Conservation (phyloP, 2,797 vertebrate genomes). For the Balearica regulorum region DNA sequence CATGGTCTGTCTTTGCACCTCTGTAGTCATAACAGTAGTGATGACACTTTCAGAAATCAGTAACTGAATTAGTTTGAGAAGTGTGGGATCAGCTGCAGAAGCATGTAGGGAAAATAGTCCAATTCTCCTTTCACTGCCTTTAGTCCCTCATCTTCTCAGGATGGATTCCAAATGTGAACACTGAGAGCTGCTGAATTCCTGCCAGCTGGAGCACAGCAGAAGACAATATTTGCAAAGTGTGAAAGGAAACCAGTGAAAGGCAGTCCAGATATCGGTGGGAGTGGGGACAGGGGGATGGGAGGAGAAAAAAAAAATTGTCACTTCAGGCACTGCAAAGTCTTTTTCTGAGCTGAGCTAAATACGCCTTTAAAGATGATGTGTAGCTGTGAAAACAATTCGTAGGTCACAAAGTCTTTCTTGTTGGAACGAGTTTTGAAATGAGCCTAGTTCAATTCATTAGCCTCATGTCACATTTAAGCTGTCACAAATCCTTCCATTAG, state of each 20-base stretch:
- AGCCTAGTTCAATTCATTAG: slow-evolving; percentile 46
- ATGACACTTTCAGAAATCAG: neutral
- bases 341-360: slow-evolving; percentile 24
- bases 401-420: slow-evolving; percentile 6
- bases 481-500: slow-evolving; percentile 48
- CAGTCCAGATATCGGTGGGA: neutral
- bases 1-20: neutral
- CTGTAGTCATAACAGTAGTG: neutral
- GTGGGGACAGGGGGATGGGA: neutral
- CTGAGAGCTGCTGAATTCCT: slow-evolving; percentile 13
- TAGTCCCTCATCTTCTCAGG: neutral
- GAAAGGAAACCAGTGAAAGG: slow-evolving; percentile 12
- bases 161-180: slow-evolving; percentile 5
- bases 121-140: neutral
- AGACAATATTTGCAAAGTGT: slow-evolving; percentile 26
- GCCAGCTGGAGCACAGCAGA: slow-evolving; percentile 28
- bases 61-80: neutral
- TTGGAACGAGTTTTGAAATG: slow-evolving; percentile 51
- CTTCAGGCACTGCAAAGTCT: neutral
- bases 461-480: slow-evolving; percentile 36
- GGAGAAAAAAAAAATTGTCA: neutral
- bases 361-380: neutral
- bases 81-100: slow-evolving; percentile 20
- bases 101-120: neutral
- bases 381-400: slow-evolving; percentile 20